phyloP scores from a whole-genome alignment of 2,888 invertebrate genomes.

The Perdita meconis region DNA sequence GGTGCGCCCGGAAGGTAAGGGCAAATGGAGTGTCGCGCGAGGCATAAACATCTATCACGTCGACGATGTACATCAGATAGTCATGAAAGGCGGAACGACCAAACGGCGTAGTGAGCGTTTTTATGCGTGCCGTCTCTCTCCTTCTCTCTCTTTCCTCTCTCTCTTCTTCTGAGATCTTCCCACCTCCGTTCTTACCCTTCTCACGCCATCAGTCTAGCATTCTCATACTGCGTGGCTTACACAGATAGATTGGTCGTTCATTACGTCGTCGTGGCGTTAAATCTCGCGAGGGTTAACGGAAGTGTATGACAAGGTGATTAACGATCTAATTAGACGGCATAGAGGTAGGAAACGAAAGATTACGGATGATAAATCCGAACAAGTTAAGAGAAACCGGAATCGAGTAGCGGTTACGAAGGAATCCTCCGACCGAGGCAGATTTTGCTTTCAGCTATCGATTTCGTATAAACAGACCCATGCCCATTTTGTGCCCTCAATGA shows the following conservation, averaged over 20 bases:
- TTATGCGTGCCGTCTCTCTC: constrained; percentile 33
- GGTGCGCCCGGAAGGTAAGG: constrained; percentile 64
- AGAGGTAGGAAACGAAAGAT: constrained; percentile 35
- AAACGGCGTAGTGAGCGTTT: constrained; percentile 56
- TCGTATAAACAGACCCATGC: neutral
- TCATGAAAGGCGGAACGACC: constrained; percentile 72
- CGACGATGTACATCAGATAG: constrained; percentile 75
- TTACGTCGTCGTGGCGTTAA: constrained; percentile 49
- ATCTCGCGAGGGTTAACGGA: constrained; percentile 43
- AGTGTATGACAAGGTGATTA: constrained; percentile 58
- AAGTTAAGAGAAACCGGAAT: neutral
- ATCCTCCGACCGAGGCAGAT: neutral
- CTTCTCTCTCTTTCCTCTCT: neutral
- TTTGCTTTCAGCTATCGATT: constrained; percentile 1
- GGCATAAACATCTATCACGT: constrained; percentile 69
- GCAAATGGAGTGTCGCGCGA: constrained; percentile 65
- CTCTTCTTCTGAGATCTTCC: neutral
- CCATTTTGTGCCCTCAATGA: neutral
- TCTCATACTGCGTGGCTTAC: constrained; percentile 26
- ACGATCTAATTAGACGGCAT: constrained; percentile 57
- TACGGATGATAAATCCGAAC: constrained; percentile 27
- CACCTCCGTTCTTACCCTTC: neutral
- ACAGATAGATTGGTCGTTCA: constrained; percentile 56
- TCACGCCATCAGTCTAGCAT: constrained; percentile 1
- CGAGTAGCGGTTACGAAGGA: neutral